phyloP scores from a whole-genome alignment of 1,140 invertebrate genomes.

The Papilio dardanus region DNA sequence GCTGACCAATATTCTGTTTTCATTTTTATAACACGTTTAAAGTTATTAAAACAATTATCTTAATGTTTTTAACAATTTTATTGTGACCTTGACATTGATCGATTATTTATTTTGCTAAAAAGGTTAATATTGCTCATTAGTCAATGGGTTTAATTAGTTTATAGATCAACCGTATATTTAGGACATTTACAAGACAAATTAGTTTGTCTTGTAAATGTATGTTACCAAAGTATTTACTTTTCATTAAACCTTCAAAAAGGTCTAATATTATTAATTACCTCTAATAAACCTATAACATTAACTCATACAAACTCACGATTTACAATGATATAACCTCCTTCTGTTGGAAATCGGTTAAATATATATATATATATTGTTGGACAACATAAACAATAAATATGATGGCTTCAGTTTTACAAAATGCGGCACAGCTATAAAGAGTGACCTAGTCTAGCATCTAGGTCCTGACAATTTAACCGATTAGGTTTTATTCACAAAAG shows the following conservation, averaged over 20 bases:
- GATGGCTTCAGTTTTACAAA: background rate
- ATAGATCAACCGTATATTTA: no score
- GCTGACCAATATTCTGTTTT: background rate
- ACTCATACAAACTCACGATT: background rate
- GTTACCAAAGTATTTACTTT: no score
- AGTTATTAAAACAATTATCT: background rate
- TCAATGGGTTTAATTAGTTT: no score
- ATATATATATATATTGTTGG: background rate
- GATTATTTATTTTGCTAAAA: background rate
- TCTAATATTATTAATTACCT: background rate
- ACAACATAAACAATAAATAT: background rate
- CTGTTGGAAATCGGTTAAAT: no score
- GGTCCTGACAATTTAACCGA: constrained; percentile 13
- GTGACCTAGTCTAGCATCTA: constrained; percentile 17
- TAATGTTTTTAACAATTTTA: no score
- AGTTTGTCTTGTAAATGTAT: no score
- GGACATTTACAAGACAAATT: no score
- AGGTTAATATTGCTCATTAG: no score
- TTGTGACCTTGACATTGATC: background rate
- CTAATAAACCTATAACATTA: no score
- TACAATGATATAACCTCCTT: no score
- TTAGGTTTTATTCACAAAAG: constrained; percentile 17
- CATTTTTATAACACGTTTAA: background rate
- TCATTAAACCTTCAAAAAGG: no score
- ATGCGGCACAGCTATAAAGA: background rate